These are phyloP conservation scores for Spodoptera littoralis DNA, from an alignment of 2,888 invertebrate genomes.

Conservation along the genomic window DNA sequence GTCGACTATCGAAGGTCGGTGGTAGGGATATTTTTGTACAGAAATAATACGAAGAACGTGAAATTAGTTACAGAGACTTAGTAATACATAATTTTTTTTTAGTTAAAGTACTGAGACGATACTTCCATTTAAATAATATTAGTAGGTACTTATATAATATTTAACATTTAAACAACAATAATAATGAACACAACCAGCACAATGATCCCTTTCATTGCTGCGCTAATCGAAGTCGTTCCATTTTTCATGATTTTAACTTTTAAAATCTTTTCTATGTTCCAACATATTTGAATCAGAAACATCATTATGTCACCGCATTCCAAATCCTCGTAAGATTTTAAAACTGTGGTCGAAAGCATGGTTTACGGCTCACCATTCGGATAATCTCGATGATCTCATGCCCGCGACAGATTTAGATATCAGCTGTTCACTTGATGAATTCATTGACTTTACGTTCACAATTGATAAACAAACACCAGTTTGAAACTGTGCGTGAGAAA, in stretches of 20 bases:
- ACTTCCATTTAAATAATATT: too few relatives aligned
- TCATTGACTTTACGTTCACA: conserved; percentile 53
- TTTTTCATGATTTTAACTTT: too few relatives aligned
- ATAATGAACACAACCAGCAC: too few relatives aligned
- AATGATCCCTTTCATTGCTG: too few relatives aligned
- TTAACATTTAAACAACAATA: too few relatives aligned
- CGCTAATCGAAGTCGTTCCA: too few relatives aligned
- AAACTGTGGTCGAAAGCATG: conserved; percentile 19
- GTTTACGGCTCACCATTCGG: conserved; percentile 41
- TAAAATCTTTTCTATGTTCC: too few relatives aligned
- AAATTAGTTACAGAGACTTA: background rate
- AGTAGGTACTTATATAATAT: too few relatives aligned
- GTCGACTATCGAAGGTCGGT: conserved; percentile 18
- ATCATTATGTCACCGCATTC: conserved; percentile 7
- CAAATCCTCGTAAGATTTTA: conserved; percentile 27
- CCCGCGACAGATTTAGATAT: conserved; percentile 70
- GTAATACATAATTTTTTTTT: too few relatives aligned
- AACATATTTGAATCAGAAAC: background rate
- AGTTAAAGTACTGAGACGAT: too few relatives aligned
- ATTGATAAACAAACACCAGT: conserved; percentile 51
- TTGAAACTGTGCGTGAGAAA: conserved; percentile 36
- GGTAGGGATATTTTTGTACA: background rate
- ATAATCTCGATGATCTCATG: conserved; percentile 76
- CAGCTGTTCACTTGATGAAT: conserved; percentile 69
- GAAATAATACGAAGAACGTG: background rate